Conservation (phyloP, 1,140 invertebrate species). For the Nebria ingens region DNA sequence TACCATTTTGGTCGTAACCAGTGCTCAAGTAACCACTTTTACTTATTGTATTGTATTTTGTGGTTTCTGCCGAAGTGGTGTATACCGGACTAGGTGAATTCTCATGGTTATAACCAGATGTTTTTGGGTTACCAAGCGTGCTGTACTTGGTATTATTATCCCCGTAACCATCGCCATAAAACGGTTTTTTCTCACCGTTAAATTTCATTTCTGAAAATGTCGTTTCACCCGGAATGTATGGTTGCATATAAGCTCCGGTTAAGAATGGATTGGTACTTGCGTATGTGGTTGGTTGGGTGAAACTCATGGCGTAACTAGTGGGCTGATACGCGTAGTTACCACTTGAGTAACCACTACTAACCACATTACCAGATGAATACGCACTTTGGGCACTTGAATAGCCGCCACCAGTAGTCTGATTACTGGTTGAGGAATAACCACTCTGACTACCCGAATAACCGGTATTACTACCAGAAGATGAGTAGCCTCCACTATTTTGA, state of each 20-base stretch:
- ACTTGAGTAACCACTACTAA: slow-evolving; percentile 14
- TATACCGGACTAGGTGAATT: slow-evolving; percentile 9
- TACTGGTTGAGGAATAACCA: background rate
- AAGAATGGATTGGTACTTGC: slow-evolving; percentile 48
- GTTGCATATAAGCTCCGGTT: slow-evolving; percentile 36
- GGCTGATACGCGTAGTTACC: slow-evolving; percentile 14
- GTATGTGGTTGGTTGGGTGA: slow-evolving; percentile 32
- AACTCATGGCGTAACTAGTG: slow-evolving; percentile 22
- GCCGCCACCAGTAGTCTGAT: background rate
- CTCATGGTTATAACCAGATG: slow-evolving; percentile 16
- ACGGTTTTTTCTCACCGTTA: slow-evolving; percentile 28
- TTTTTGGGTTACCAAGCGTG: slow-evolving; percentile 23
- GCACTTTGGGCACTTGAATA: slow-evolving; percentile 10
- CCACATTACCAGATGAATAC: slow-evolving; percentile 8
- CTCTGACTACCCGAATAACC: background rate
- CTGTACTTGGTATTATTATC: slow-evolving; percentile 23
- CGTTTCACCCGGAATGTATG: slow-evolving; percentile 28
- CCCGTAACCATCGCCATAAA: slow-evolving; percentile 25
- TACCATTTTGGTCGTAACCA: background rate
- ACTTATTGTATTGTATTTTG: slow-evolving; percentile 25
- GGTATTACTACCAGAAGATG: background rate
- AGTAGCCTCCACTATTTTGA: background rate
- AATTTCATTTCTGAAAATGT: slow-evolving; percentile 19
- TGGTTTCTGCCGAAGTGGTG: slow-evolving; percentile 12
- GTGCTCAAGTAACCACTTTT: slow-evolving; percentile 23